Conservation (phyloP, 1,140 invertebrate species). For the Pomacea maculata region DNA sequence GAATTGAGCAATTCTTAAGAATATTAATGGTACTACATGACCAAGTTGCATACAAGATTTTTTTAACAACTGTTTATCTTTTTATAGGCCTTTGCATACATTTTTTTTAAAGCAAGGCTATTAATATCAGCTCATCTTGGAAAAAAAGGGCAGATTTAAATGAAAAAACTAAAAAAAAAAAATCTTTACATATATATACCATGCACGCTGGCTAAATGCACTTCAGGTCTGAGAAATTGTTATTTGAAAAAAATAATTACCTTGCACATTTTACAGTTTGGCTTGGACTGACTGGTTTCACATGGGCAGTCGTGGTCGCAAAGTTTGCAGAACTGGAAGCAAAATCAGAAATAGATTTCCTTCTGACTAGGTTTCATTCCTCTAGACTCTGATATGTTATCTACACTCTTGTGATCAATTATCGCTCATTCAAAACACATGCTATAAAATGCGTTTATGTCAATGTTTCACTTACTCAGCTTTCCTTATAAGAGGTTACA, state of each 20-base stretch:
- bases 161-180: no score
- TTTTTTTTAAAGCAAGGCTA: no score
- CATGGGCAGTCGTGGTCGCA: conserved; percentile 61
- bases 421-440: not conserved
- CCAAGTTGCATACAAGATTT: no score
- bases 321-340: conserved; percentile 58
- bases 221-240: not conserved
- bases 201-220: not conserved
- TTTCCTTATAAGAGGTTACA: not conserved
- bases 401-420: not conserved
- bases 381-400: not conserved
- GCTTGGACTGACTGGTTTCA: conserved; percentile 51
- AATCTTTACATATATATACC: not conserved
- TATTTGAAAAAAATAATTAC: conserved; percentile 32
- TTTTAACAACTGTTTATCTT: no score
- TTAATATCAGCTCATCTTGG: no score
- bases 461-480: not conserved
- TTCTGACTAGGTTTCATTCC: not conserved
- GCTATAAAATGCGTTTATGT: not conserved
- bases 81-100: no score
- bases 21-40: no score
- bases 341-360: conserved; percentile 2
- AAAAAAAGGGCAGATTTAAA: no score
- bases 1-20: no score
- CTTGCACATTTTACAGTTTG: conserved; percentile 64